Evolutionary conservation across 2,113 vertebrate species (phyloP).

Genomic region (Heptranchias perlo): DNA sequence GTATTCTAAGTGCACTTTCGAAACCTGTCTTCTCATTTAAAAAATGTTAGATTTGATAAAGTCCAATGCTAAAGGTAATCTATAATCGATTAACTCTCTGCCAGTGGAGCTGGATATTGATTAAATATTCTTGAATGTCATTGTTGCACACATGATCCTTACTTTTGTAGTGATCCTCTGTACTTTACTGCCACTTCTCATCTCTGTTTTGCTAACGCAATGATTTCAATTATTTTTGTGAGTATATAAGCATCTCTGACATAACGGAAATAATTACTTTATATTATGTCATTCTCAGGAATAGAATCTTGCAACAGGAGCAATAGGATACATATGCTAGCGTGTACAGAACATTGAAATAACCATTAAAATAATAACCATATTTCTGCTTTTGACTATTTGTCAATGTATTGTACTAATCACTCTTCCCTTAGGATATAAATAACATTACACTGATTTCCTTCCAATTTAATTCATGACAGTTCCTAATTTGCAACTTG

Average conservation of each 20-base stretch:
- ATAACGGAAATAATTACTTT: constrained; percentile 33
- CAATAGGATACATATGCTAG: constrained; percentile 10
- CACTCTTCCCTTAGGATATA: not conserved
- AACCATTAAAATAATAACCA: constrained; percentile 29
- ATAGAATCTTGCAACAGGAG: not conserved
- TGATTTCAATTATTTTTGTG: not conserved
- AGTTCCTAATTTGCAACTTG: not conserved
- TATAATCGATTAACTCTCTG: not conserved
- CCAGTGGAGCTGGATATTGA: not conserved
- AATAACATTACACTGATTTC: constrained; percentile 33
- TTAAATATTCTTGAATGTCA: constrained; percentile 31
- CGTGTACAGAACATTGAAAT: constrained; percentile 7
- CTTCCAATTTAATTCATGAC: constrained; percentile 17
- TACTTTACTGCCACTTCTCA: constrained; percentile 9
- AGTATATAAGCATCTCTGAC: not conserved
- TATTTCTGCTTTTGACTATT: constrained; percentile 26
- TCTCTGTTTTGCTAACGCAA: not conserved
- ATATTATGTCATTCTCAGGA: not conserved
- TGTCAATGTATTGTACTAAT: constrained; percentile 33
- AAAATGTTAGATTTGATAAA: not conserved
- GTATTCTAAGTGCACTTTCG: not conserved
- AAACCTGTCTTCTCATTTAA: not conserved
- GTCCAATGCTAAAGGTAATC: not conserved
- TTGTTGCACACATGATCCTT: not conserved
- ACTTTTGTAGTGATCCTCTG: not conserved